Base-by-base conservation (phyloP, 2,888 invertebrate genomes). In the Microctonus brassicae region DNA sequence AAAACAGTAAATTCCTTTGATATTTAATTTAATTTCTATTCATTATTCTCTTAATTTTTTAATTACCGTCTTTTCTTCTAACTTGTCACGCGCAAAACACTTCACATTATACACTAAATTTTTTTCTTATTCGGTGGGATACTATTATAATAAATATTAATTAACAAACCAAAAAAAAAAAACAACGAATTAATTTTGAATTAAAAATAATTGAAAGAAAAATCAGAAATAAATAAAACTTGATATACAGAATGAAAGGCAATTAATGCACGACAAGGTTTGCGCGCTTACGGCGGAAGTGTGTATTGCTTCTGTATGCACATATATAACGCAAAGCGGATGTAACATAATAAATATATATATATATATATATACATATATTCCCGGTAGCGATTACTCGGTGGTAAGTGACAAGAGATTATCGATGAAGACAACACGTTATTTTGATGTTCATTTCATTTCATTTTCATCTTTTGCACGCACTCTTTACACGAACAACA, bases 341-440 rank as follows among this genome's bases (percentile, higher is more conserved):
- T 64, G 58, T 70, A 53, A 26, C n/a, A n/a, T n/a, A n/a, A n/a
- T n/a, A n/a, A n/a, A n/a, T n/a, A n/a, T n/a, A n/a, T n/a, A n/a
- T 62, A 47, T n/a, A n/a, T n/a, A n/a, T n/a, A n/a, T n/a, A n/a
- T 62, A 47, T n/a, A 47, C 17, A n/a, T 39, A 39, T 39, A 47
- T n/a, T 33, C 33, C 24, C 24, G 13, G 39, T 58, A 17, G 36
- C 36, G 36, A 62, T 22, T 7, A 22, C 24, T 36, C 47, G 39
- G 24, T 39, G 47, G 34, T 24, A 17, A 13, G 22, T 29, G 61
- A 22, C 17, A 36, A 34, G 33, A 55, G 53, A 65, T 65, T 65
- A 65, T 65, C 65, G 34, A 65, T 65, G 34, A n/a, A 65, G 65
- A 65, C 65, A 65, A 33, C 65, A 17, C 55, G 65, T 63, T 29